Conservation (phyloP, 2,113 vertebrate species). For the Sinosuthora webbiana region DNA sequence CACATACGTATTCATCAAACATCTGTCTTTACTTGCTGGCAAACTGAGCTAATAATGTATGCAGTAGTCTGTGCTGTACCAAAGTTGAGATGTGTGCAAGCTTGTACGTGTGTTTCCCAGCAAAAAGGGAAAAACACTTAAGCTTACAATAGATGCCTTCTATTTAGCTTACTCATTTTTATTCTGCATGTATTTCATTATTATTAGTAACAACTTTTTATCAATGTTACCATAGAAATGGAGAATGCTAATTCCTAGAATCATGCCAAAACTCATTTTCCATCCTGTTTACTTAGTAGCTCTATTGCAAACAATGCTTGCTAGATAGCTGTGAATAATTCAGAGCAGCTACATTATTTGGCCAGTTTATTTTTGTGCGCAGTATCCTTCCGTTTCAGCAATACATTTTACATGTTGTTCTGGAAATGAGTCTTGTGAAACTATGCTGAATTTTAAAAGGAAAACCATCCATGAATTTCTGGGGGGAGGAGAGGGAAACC, state of each 20-base stretch:
- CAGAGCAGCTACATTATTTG: neutral
- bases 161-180: neutral
- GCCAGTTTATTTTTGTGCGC: neutral
- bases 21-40: neutral
- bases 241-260: neutral
- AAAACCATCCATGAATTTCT: neutral
- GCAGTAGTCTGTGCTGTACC: neutral
- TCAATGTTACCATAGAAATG: slow-evolving; percentile 13
- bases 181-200: neutral
- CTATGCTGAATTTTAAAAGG: neutral
- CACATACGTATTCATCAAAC: neutral
- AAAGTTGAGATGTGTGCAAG: neutral
- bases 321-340: neutral
- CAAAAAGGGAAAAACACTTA: neutral
- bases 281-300: neutral
- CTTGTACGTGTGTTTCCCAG: neutral
- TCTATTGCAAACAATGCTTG: neutral
- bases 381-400: neutral
- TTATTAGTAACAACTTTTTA: neutral
- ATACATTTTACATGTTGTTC: neutral
- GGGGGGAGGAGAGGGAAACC: neutral
- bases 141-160: neutral
- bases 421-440: neutral
- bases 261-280: slow-evolving; percentile 4
- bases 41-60: neutral